phyloP scores from a whole-genome alignment of 2,113 vertebrate species.

The Prietella phreatophila region DNA sequence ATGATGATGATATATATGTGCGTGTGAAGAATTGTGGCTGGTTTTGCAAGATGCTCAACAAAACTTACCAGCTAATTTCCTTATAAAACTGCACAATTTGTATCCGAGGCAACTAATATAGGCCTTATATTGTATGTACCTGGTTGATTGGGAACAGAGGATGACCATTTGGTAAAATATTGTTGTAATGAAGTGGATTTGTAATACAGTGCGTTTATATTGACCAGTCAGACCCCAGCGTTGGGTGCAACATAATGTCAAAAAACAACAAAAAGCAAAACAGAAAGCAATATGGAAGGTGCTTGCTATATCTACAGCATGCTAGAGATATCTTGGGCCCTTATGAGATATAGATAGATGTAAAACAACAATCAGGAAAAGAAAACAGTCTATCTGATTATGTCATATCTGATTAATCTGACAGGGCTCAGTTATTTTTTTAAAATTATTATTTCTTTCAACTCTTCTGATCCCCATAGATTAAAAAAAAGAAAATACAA shows the following conservation, averaged over 20 bases:
- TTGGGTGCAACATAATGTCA: background rate
- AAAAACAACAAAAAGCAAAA: background rate
- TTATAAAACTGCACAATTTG: too few species aligned
- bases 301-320: background rate
- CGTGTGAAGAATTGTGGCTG: too few species aligned
- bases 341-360: background rate
- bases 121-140: too few species aligned
- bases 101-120: too few species aligned
- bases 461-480: background rate
- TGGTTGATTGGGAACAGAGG: background rate
- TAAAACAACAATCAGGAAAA: background rate
- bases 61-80: too few species aligned
- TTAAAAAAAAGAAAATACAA: background rate
- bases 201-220: background rate
- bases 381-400: background rate
- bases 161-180: background rate
- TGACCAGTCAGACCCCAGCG: background rate
- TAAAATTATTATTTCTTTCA: background rate
- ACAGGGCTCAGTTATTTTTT: background rate
- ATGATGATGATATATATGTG: too few species aligned
- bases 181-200: background rate
- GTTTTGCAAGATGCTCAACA: too few species aligned
- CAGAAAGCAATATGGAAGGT: background rate
- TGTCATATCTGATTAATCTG: slow-evolving; percentile 12
- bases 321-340: background rate